These are phyloP conservation scores for Aleiodes testaceus DNA, from an alignment of 2,888 invertebrate genomes.

Conservation along the genomic window DNA sequence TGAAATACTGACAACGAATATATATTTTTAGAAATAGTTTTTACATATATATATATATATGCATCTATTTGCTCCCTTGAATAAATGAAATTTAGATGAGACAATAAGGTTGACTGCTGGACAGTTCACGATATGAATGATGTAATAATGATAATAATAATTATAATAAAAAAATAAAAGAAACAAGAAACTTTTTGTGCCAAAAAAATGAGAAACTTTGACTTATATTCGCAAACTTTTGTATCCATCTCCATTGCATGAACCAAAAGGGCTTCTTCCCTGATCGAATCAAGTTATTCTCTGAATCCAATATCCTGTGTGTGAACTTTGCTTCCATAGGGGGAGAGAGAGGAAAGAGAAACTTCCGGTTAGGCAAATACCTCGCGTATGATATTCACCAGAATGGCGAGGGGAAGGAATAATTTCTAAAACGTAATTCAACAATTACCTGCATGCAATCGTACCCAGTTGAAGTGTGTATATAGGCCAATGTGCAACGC, in stretches of 20 bases:
- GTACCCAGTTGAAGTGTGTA: constrained; percentile 16
- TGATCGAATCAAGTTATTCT: constrained; percentile 16
- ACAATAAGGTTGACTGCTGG: constrained; percentile 48
- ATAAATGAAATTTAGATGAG: constrained; percentile 33
- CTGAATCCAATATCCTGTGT: constrained; percentile 27
- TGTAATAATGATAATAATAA: constrained; percentile 14
- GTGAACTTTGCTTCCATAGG: constrained; percentile 15
- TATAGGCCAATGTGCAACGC: constrained; percentile 31
- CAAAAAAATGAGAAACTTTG: constrained; percentile 20
- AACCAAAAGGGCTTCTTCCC: background rate
- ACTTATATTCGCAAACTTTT: constrained; percentile 1
- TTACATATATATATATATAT: constrained; percentile 12
- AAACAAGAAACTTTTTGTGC: background rate
- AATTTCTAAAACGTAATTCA: constrained; percentile 33
- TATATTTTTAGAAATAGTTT: constrained; percentile 24
- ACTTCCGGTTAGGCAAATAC: constrained; percentile 22
- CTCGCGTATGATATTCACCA: constrained; percentile 22
- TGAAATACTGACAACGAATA: constrained; percentile 5
- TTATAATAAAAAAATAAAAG: background rate
- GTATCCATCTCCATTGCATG: constrained; percentile 11
- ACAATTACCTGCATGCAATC: constrained; percentile 37
- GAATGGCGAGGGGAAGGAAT: constrained; percentile 13
- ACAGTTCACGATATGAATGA: constrained; percentile 40
- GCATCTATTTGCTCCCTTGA: constrained; percentile 19
- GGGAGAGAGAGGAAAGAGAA: background rate